These are phyloP conservation scores for Pelodiscus sinensis DNA, from an alignment of 2,113 vertebrate genomes.

Conservation along the genomic window DNA sequence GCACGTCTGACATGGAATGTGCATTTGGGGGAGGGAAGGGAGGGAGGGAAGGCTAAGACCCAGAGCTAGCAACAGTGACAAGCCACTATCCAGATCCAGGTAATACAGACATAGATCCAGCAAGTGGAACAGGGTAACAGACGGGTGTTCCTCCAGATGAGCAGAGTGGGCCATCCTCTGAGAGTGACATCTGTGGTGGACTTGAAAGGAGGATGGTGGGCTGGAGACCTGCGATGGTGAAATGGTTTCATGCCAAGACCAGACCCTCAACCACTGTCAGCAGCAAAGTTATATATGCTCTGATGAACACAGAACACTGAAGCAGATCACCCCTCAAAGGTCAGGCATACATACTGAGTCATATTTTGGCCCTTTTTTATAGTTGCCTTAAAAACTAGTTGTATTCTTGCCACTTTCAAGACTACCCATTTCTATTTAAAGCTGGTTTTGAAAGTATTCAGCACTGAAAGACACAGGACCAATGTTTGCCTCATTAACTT, in stretches of 20 bases:
- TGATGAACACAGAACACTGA: background rate
- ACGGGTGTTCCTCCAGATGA: background rate
- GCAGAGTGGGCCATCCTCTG: background rate
- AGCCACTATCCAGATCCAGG: background rate
- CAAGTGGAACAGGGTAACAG: background rate
- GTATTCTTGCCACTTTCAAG: background rate
- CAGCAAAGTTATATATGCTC: background rate
- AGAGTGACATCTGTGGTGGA: background rate
- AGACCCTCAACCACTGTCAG: background rate
- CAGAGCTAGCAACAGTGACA: background rate
- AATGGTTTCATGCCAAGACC: background rate
- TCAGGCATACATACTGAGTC: background rate
- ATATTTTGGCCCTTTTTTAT: background rate
- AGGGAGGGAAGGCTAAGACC: no score
- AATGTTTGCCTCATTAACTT: background rate
- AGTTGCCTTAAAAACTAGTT: background rate
- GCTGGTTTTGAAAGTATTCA: background rate
- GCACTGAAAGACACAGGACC: rapidly evolving
- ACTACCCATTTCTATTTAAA: background rate
- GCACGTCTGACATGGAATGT: background rate
- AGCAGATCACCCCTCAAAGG: background rate
- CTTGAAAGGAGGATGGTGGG: background rate
- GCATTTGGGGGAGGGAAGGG: background rate
- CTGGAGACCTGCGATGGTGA: background rate
- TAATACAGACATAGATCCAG: background rate